phyloP scores from a whole-genome alignment of 2,888 invertebrate genomes.

The Ophion ventricosus region DNA sequence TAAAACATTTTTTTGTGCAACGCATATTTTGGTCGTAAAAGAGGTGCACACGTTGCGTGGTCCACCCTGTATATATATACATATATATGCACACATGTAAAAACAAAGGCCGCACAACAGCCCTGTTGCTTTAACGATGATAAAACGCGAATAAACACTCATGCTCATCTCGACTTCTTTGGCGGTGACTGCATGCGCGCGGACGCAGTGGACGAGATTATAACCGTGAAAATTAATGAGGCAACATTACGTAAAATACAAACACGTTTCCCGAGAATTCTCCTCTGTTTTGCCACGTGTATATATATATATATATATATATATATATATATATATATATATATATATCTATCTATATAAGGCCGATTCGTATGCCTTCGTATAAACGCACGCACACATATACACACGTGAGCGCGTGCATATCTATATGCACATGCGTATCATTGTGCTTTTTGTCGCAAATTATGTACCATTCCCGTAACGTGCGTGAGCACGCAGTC shows the following conservation, averaged over 20 bases:
- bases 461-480: constrained; percentile 48
- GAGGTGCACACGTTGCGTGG: too few species aligned
- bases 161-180: neutral
- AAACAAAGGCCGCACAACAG: neutral
- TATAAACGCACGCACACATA: neutral
- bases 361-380: neutral
- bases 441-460: constrained; percentile 47
- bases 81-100: neutral
- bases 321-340: too few species aligned
- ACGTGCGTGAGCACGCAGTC: constrained; percentile 6
- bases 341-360: neutral
- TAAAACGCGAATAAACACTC: constrained; percentile 16
- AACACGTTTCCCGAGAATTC: constrained; percentile 5
- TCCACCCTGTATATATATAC: too few species aligned
- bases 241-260: constrained; percentile 49
- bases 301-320: neutral
- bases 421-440: neutral
- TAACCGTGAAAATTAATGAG: constrained; percentile 57
- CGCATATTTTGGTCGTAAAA: too few species aligned
- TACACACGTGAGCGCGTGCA: neutral
- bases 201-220: constrained; percentile 26
- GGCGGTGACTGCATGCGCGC: neutral
- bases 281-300: neutral
- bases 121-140: neutral
- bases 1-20: too few species aligned